These are phyloP conservation scores for Xylocampa areola DNA, from an alignment of 2,888 invertebrate genomes.

Conservation along the genomic window DNA sequence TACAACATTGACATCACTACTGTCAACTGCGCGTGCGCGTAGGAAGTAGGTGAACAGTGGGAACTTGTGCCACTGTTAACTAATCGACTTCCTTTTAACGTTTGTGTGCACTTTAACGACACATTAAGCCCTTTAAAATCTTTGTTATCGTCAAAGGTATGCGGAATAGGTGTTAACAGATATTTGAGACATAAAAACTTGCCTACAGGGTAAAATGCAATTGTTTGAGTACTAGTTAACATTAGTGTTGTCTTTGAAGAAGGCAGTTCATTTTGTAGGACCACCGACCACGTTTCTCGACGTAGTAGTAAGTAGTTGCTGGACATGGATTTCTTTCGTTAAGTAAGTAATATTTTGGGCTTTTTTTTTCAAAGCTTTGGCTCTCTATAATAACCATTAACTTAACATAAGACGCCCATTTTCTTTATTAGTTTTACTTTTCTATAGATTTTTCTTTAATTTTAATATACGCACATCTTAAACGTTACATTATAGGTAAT, in stretches of 20 bases:
- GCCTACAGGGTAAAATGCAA: not conserved
- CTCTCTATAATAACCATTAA: too few species aligned
- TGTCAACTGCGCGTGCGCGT: constrained; percentile 32
- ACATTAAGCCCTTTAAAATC: constrained; percentile 35
- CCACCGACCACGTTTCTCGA: constrained; percentile 9
- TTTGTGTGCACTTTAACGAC: constrained; percentile 42
- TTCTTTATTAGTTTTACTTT: too few species aligned
- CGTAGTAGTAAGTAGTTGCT: too few species aligned
- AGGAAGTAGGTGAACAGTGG: constrained; percentile 42
- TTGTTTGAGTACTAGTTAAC: too few species aligned
- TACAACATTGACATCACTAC: constrained; percentile 25
- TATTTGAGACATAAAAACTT: not conserved
- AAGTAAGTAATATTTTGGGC: too few species aligned
- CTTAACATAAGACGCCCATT: too few species aligned
- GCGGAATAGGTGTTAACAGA: constrained; percentile 12
- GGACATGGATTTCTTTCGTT: too few species aligned
- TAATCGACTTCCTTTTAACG: constrained; percentile 37
- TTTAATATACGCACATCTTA: too few species aligned
- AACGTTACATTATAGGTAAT: too few species aligned
- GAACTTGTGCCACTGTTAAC: constrained; percentile 40
- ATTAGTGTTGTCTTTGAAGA: too few species aligned
- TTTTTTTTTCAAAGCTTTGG: too few species aligned
- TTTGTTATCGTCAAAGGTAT: constrained; percentile 29
- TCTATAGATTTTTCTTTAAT: too few species aligned
- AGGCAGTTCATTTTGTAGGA: not conserved